A percentile compares a stretch with the other conserved stretches of the same genome.
These are phyloP conservation scores for Periophthalmus modestus DNA, from an alignment of 2,113 vertebrate species.

Conservation along the genomic window DNA sequence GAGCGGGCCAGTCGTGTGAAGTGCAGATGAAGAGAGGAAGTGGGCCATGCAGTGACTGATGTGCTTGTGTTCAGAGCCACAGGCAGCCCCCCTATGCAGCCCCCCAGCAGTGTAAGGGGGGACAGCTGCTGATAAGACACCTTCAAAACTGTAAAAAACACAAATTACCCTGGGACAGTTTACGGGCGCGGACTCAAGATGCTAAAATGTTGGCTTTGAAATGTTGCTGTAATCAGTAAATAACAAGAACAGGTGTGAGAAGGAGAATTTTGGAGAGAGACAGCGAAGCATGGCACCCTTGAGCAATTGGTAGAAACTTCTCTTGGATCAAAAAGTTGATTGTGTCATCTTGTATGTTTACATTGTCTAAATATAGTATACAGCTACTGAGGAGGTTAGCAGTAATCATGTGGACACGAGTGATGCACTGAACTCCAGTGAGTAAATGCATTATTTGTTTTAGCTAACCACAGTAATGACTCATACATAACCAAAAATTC, in stretches of 20 bases:
- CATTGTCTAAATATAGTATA: too few species aligned
- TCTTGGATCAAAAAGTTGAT: too few species aligned
- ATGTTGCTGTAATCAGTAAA: not conserved
- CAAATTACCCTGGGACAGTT: constrained; percentile 9
- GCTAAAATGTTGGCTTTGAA: constrained; percentile 11
- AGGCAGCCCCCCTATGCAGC: constrained; percentile 35
- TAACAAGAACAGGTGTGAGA: not conserved
- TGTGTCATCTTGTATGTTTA: too few species aligned
- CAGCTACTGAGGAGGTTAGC: too few species aligned
- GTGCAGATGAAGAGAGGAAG: constrained; percentile 66
- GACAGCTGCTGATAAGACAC: constrained; percentile 54
- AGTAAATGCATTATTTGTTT: too few species aligned
- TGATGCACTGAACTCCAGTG: too few species aligned
- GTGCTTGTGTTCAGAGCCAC: constrained; percentile 46
- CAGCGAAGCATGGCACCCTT: not conserved
- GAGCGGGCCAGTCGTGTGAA: constrained; percentile 47
- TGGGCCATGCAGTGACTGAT: constrained; percentile 65
- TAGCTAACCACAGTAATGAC: too few species aligned
- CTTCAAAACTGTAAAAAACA: constrained; percentile 25
- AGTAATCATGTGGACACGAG: too few species aligned
- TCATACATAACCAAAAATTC: too few species aligned
- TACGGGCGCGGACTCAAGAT: constrained; percentile 1
- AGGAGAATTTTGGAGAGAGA: not conserved
- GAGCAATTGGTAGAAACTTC: not conserved
- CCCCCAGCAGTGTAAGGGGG: constrained; percentile 22